Percentiles rank a stretch among this genome's conserved stretches.
These are phyloP conservation scores for Hydrolagus affinis DNA, from an alignment of 2,113 vertebrate genomes.

Conservation along the genomic window DNA sequence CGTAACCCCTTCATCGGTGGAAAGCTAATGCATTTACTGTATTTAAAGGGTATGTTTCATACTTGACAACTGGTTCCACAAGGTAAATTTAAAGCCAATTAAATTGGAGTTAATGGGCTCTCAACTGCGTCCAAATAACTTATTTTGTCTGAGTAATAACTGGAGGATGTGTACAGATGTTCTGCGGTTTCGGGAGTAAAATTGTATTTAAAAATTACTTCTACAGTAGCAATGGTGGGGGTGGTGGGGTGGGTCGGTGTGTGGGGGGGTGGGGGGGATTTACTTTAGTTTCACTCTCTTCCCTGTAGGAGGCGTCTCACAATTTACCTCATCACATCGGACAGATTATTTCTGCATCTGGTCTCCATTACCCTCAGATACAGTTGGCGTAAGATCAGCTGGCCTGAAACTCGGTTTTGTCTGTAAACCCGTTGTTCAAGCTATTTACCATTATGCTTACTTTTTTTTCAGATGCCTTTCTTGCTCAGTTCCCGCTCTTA, in stretches of 20 bases:
- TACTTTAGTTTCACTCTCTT: conserved; percentile 46
- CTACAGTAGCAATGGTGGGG: neutral
- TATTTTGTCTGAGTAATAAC: no score
- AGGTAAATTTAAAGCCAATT: no score
- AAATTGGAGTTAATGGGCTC: no score
- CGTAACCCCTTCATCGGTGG: no score
- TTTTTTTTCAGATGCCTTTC: conserved; percentile 1
- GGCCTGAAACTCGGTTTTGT: conserved; percentile 47
- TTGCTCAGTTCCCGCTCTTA: neutral
- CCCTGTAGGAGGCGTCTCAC: conserved; percentile 50
- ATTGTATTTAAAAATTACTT: conserved; percentile 11
- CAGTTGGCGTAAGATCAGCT: conserved; percentile 39
- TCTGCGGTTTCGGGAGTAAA: no score
- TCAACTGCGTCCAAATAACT: no score
- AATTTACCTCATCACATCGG: conserved; percentile 49
- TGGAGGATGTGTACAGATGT: no score
- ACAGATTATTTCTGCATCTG: conserved; percentile 44
- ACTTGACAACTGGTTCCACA: no score
- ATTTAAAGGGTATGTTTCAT: no score
- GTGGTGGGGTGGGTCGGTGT: no score
- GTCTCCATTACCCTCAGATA: conserved; percentile 49
- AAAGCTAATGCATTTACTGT: no score
- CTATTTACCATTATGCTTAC: conserved; percentile 43
- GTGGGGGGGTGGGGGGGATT: no score
- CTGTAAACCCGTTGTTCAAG: conserved; percentile 45